Conservation (phyloP, 2,113 vertebrate genomes). For the Apodemus sylvaticus region DNA sequence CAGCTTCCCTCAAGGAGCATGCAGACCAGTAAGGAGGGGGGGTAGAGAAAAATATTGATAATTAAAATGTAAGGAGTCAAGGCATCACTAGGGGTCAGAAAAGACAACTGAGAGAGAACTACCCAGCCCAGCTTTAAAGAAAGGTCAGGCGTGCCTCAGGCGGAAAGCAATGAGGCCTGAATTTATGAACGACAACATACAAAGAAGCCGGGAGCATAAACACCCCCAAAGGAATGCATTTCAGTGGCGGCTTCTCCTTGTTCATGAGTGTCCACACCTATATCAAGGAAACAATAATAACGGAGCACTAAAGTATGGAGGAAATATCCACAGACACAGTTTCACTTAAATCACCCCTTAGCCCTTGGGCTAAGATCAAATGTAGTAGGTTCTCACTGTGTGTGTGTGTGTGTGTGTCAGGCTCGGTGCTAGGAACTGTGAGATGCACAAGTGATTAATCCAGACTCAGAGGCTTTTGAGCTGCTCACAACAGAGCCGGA, state of each 20-base stretch:
- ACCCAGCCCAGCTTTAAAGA: not conserved
- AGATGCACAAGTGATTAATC: not conserved
- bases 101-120: not conserved
- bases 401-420: not conserved
- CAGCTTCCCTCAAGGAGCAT: not conserved
- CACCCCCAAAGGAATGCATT: not conserved
- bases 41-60: not conserved
- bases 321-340: not conserved
- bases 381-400: not conserved
- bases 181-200: not conserved
- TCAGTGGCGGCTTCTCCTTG: not conserved
- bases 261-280: not conserved
- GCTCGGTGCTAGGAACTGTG: not conserved
- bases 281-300: not conserved
- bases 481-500: not conserved
- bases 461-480: not conserved
- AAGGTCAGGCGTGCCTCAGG: not conserved
- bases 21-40: not conserved
- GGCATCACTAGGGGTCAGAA: not conserved
- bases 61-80: not conserved
- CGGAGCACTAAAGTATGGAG: not conserved
- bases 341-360: not conserved
- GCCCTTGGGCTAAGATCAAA: not conserved
- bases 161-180: not conserved
- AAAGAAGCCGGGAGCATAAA: not conserved